Base-by-base conservation (phyloP, 1,140 invertebrate species). In the Bombus pyrosoma region DNA sequence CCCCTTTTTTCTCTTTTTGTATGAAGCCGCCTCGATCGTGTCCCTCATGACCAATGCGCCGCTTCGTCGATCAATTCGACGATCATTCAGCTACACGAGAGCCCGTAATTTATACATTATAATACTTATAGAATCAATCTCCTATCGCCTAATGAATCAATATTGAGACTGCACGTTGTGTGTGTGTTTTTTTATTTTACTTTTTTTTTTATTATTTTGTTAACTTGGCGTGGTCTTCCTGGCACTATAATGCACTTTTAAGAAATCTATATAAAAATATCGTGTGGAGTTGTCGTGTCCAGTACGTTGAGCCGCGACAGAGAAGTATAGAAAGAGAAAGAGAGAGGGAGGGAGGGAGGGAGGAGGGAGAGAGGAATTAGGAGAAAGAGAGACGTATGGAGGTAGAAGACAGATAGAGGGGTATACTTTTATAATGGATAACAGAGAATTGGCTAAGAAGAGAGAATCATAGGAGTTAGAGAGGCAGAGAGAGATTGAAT, bases 181-280 rank as follows among this genome's bases (percentile, higher is more conserved):
- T 66, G 28, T 76, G 22, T 57, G 13, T 32, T 22, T 66, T 37
- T 66, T 64, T 53, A 53, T 76, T 68, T 83, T 76, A 39, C 22
- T 47, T 83, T 59, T 83, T 83, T 77, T 32, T 73, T 57, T 37
- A 87, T 85, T 87, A 79, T 71, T 78, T 79, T 86, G 78, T 85
- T 57, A 83, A 87, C 86, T 93, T 94, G 91, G 92, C 91, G 82
- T 90, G 84, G 91, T 94, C 91, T 92, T 90, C 87, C 93, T 93
- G 93, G 93, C 92, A 94, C 93, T 93, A 92, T 93, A 94, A 94
- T 95, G 93, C 93, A 95, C 94, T 94, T 95, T 95, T 93, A 92
- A 93, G 93, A 93, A 93, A 93, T 94, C 92, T 94, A 93, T 95
- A 95, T 95, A 95, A 94, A 95, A 95, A 95, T 95, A 95, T 93